phyloP scores from a whole-genome alignment of 2,888 invertebrate species.

The Autographa pulchrina region DNA sequence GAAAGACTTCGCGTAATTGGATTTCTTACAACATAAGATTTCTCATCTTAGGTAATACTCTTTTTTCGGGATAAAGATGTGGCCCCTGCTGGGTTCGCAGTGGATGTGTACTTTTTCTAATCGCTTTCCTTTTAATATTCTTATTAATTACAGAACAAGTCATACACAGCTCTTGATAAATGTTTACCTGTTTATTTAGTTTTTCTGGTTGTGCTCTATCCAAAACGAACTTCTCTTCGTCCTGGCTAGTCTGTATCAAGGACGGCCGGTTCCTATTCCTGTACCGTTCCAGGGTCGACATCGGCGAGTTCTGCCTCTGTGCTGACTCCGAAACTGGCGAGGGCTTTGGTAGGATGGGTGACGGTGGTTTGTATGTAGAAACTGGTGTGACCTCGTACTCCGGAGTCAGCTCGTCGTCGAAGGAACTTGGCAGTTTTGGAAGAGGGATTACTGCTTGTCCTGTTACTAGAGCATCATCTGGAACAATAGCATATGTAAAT shows the following conservation, averaged over 20 bases:
- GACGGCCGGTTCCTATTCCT: constrained; percentile 81
- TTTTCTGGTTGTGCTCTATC: constrained; percentile 91
- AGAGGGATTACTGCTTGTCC: constrained; percentile 91
- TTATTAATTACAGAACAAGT: too few species aligned
- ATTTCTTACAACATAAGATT: too few species aligned
- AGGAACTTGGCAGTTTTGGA: constrained; percentile 90
- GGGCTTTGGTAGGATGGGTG: constrained; percentile 78
- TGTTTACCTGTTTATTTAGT: constrained; percentile 88
- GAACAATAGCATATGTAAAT: constrained; percentile 23
- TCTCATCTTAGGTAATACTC: too few species aligned
- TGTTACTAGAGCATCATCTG: constrained; percentile 91
- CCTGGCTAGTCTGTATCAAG: constrained; percentile 77
- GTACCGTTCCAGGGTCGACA: constrained; percentile 86
- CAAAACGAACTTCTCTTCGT: constrained; percentile 93
- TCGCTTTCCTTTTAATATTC: too few species aligned
- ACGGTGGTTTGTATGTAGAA: constrained; percentile 77
- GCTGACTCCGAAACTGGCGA: constrained; percentile 66
- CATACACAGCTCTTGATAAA: too few species aligned
- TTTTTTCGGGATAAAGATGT: too few species aligned
- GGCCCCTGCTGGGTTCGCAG: too few species aligned
- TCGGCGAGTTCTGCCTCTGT: constrained; percentile 75
- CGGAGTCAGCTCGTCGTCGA: constrained; percentile 79
- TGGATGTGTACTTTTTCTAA: too few species aligned
- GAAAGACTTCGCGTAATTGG: too few species aligned
- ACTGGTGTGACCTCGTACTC: constrained; percentile 75